Evolutionary conservation across 1,140 invertebrate genomes (phyloP), one percentile per base, ranked within the genome.

Genomic region (Trachymyrmex septentrionalis): DNA sequence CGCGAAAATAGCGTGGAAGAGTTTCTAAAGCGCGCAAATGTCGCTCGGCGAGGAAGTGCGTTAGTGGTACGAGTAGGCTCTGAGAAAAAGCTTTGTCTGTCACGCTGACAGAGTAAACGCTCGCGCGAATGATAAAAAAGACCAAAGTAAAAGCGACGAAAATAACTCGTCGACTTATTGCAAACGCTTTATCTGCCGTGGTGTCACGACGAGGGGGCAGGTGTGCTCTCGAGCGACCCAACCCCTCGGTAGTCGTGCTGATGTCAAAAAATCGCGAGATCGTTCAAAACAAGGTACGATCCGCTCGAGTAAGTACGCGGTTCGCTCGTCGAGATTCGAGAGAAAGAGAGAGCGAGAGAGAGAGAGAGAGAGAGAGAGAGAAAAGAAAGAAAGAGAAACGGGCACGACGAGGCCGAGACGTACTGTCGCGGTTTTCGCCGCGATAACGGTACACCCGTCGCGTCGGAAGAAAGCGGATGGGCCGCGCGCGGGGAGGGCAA

Each of bases 231-330:
- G 12, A 14, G 44, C 0, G 61, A 76, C 64, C 84, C 76, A 89
- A 88, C 76, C 87, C 82, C 61, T 67, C 24, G 38, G n/a, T 12
- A 38, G 48, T 0, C 44, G 21, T 24, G 77, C 63, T 44, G 69
- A 88, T 88, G 91, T 91, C 91, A 91, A 90, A 50, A 87, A 88
- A 71, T 72, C 77, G 76, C 61, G 48, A 5, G 55, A 73, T 59
- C 72, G 72, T 48, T 87, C 91, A 92, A 92, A 92, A 92, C 92
- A 92, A 92, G 78, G 38, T 30, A 16, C 30, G 27, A n/a, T 57
- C 53, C 5, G 19, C 38, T n/a, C 53, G 1, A 44, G 38, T 10
- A 44, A 44, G 38, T 44, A 44, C 38, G 38, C 10, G 38, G 38
- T 44, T 44, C 9, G 38, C 1, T 10, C 38, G 19, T 24, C 57